Evolutionary conservation across 2,888 invertebrate species (phyloP).

Genomic region (Coenonympha arcania): DNA sequence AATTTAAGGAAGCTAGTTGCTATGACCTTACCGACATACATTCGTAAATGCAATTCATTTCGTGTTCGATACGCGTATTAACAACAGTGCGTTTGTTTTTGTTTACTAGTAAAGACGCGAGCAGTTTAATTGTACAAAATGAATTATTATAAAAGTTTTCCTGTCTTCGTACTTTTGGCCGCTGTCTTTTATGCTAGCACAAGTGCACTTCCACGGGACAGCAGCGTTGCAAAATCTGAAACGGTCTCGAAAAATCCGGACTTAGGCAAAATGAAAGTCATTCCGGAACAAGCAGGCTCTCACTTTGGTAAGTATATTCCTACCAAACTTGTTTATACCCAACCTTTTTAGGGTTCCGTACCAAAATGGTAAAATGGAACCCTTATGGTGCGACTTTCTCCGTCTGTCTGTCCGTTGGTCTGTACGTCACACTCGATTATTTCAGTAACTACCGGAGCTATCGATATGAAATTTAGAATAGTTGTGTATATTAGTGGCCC

Average conservation of each 20-base stretch:
- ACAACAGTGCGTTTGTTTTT: background rate
- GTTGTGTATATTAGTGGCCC: too few species aligned
- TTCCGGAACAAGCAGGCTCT: constrained; percentile 18
- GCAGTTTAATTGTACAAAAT: background rate
- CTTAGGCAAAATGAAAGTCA: constrained; percentile 15
- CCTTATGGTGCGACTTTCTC: too few species aligned
- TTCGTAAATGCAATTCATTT: constrained; percentile 23
- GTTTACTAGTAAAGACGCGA: background rate
- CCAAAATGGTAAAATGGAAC: too few species aligned
- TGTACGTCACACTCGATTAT: too few species aligned
- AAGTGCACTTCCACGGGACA: constrained; percentile 37
- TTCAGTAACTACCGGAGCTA: too few species aligned
- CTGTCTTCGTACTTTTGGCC: constrained; percentile 9
- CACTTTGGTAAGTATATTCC: constrained; percentile 21
- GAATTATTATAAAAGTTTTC: constrained; percentile 25
- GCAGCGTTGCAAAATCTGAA: constrained; percentile 29
- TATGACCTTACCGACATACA: constrained; percentile 23
- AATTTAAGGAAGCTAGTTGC: constrained; percentile 12
- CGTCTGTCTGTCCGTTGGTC: too few species aligned
- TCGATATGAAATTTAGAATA: too few species aligned
- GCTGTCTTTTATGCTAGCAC: constrained; percentile 22
- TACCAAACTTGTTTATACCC: too few species aligned
- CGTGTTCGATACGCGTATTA: constrained; percentile 12
- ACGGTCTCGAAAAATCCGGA: constrained; percentile 15
- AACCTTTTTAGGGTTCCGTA: too few species aligned